phyloP scores from a whole-genome alignment of 1,140 invertebrate species.

The Drosophila repleta region DNA sequence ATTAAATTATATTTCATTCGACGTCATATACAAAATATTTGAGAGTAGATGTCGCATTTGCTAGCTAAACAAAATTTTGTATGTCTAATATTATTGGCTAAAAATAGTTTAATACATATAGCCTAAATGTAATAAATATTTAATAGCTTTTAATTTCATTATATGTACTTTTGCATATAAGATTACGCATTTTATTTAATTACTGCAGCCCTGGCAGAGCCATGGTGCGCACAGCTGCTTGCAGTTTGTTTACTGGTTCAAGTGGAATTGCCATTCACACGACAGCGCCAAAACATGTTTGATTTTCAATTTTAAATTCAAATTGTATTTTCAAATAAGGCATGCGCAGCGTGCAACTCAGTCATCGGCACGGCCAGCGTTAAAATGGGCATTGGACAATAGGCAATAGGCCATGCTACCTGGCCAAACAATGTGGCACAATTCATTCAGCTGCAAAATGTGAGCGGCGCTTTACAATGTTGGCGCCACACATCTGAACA shows the following conservation, averaged over 20 bases:
- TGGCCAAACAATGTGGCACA: not conserved
- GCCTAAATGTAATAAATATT: too few species aligned
- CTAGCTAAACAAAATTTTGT: too few species aligned
- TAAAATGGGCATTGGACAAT: constrained; percentile 1
- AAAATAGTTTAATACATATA: too few species aligned
- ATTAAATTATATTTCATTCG: too few species aligned
- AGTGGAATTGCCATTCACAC: constrained; percentile 25
- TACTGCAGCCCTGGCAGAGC: not conserved
- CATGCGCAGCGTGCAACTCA: not conserved
- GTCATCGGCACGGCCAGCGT: not conserved
- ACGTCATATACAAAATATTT: too few species aligned
- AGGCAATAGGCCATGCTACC: constrained; percentile 1
- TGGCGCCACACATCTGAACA: constrained; percentile 11
- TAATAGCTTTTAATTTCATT: too few species aligned
- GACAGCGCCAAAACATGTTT: constrained; percentile 21
- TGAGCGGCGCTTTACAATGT: constrained; percentile 3
- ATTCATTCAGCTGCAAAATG: constrained; percentile 23
- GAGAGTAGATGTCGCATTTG: too few species aligned
- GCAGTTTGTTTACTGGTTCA: constrained; percentile 35
- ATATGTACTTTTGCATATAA: not conserved
- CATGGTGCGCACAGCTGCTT: constrained; percentile 27
- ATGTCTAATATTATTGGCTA: too few species aligned
- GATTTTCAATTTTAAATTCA: constrained; percentile 23
- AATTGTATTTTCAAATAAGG: constrained; percentile 26
- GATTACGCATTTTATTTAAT: not conserved